These are phyloP conservation scores for Hypsopygia costalis DNA, from an alignment of 2,888 invertebrate species.

Conservation along the genomic window DNA sequence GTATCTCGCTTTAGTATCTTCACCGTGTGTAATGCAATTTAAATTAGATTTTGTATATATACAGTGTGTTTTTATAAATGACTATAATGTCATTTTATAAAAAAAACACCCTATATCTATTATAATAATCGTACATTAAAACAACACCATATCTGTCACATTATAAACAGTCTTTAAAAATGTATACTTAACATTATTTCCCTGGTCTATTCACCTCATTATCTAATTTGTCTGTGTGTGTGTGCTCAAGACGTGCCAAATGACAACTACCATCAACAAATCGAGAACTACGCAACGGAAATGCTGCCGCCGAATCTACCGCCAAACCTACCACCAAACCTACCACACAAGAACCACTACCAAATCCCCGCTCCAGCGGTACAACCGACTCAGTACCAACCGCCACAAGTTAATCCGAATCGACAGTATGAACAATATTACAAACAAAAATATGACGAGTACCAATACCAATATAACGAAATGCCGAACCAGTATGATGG, in stretches of 20 bases:
- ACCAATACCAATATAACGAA: slow-evolving; percentile 25
- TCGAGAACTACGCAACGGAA: slow-evolving; percentile 70
- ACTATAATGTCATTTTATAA: too few species aligned
- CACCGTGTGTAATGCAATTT: too few species aligned
- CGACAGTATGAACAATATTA: slow-evolving; percentile 35
- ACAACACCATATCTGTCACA: too few species aligned
- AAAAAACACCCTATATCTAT: too few species aligned
- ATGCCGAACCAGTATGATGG: slow-evolving; percentile 21
- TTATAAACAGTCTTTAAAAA: too few species aligned
- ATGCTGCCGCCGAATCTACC: slow-evolving; percentile 55
- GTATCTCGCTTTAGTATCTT: too few species aligned
- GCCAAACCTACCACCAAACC: slow-evolving; percentile 38
- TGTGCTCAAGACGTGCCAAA: slow-evolving; percentile 47
- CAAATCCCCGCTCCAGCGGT: slow-evolving; percentile 46
- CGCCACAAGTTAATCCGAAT: slow-evolving; percentile 24
- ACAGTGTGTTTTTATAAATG: too few species aligned
- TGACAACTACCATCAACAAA: slow-evolving; percentile 73
- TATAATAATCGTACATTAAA: too few species aligned
- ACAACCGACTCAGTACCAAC: slow-evolving; percentile 24
- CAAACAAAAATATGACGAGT: slow-evolving; percentile 26
- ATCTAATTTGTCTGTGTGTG: slow-evolving; percentile 34
- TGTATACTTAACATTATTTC: neutral
- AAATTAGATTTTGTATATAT: too few species aligned
- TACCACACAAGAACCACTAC: slow-evolving; percentile 59
- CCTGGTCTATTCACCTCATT: slow-evolving; percentile 23